Evolutionary conservation across 2,888 invertebrate species (phyloP), one percentile per base, ranked within the genome.

Genomic region (Drosophila percnosoma): DNA sequence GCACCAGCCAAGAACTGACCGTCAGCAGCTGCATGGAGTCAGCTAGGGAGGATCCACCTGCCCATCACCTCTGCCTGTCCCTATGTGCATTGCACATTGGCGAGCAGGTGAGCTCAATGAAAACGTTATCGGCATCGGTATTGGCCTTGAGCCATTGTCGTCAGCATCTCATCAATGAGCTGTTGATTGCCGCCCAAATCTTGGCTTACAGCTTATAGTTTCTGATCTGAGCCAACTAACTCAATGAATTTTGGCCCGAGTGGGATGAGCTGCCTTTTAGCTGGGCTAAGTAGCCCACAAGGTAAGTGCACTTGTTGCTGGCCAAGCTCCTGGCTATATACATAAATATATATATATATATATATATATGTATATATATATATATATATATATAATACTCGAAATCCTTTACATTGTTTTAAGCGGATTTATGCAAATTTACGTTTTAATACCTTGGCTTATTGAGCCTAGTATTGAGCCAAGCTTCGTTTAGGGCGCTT

Each of bases 371-470:
- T 11, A 42, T 6, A 42, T 10, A n/a, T 8, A 10, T 8, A 48
- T n/a, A 11, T 13, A 51, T 15, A 4, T 13, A 53, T 53, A 34
- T 13, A 34, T 34, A 36, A 18, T n/a, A 21, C 2, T 10, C 18
- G n/a, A 72, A 83, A 83, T 78, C 76, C 78, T 45, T 55, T 33
- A 63, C 64, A 60, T 87, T 87, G 87, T 57, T 57, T 68, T 53
- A 69, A 73, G 75, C 68, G 82, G 87, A 71, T 87, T 89, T 88
- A 82, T 62, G 67, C 78, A 87, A 89, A 89, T 87, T 89, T 87
- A 88, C 89, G 89, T 87, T 87, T 74, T 89, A 88, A 87, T 87
- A 68, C 81, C 67, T 70, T 79, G 86, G 86, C 86, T 86, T 85
- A 82, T 82, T 86, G 86, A 77, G 75, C 79, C 86, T 62, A 73